Evolutionary conservation across 2,113 vertebrate species (phyloP).

Genomic region (Engraulis encrasicolus): DNA sequence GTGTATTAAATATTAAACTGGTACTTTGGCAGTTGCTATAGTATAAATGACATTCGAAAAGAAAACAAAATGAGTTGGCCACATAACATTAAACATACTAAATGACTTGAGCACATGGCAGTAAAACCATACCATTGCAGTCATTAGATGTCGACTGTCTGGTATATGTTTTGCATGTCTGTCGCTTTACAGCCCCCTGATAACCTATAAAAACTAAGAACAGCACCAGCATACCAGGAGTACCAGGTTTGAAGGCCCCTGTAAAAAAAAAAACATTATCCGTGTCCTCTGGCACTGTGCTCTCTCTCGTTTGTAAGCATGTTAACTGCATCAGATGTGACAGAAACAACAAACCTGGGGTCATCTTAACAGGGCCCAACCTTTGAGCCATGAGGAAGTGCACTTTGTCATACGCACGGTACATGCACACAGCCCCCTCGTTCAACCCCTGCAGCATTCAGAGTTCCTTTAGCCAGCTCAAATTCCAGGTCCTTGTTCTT

Average conservation of each 20-base stretch:
- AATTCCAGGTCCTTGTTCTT: conserved; percentile 33
- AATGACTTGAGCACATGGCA: neutral
- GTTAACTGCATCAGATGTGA: conserved; percentile 4
- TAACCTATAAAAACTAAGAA: conserved; percentile 9
- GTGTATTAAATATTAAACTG: too few relatives aligned
- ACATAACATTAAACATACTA: neutral
- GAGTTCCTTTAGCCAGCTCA: conserved; percentile 19
- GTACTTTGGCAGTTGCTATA: too few relatives aligned
- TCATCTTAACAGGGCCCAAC: conserved; percentile 12
- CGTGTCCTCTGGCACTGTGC: neutral
- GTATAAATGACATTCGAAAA: too few relatives aligned
- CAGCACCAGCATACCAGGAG: neutral
- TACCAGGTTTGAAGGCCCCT: neutral
- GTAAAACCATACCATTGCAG: neutral
- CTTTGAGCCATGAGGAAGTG: neutral
- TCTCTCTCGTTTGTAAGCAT: too few relatives aligned
- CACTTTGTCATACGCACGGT: neutral
- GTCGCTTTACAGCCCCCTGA: neutral
- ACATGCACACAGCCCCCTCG: neutral
- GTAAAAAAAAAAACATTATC: conserved; percentile 2
- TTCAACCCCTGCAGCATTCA: neutral
- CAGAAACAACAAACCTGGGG: neutral
- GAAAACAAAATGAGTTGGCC: too few relatives aligned
- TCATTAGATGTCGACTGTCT: neutral
- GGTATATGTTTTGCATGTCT: neutral